A percentile compares a stretch with the other conserved stretches of the same genome.
These are phyloP conservation scores for Tachina fera DNA, from an alignment of 2,888 invertebrate genomes.

Conservation along the genomic window DNA sequence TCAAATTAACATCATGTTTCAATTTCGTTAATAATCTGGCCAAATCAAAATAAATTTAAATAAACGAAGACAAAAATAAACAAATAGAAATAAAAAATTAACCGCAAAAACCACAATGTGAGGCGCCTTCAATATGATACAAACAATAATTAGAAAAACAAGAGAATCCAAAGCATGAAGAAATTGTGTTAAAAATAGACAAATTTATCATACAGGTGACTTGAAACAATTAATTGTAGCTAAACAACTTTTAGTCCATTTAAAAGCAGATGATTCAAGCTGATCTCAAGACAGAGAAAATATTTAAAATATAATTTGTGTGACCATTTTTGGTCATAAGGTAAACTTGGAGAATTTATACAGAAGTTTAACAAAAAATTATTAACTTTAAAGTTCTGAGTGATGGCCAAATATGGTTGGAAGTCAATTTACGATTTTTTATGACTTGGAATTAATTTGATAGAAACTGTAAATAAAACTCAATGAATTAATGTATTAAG, in stretches of 20 bases:
- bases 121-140: neutral
- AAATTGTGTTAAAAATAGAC: slow-evolving; percentile 66
- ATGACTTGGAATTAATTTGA: neutral
- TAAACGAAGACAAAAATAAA: neutral
- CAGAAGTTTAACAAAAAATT: neutral
- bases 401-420: slow-evolving; percentile 41
- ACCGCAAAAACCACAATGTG: slow-evolving; percentile 15
- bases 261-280: slow-evolving; percentile 20
- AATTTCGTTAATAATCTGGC: slow-evolving; percentile 43
- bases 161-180: slow-evolving; percentile 38
- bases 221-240: slow-evolving; percentile 12
- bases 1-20: slow-evolving; percentile 38
- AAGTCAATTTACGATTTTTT: neutral
- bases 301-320: neutral
- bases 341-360: slow-evolving; percentile 9
- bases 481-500: neutral
- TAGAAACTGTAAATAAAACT: neutral
- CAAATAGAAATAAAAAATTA: neutral
- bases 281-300: neutral
- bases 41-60: slow-evolving; percentile 36
- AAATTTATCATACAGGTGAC: slow-evolving; percentile 50
- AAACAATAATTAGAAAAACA: neutral
- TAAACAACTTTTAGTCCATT: neutral
- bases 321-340: slow-evolving; percentile 40
- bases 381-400: neutral